phyloP scores from a whole-genome alignment of 37 sponge, comb jelly and placozoan genomes.

The Hexactinellida sp. region DNA sequence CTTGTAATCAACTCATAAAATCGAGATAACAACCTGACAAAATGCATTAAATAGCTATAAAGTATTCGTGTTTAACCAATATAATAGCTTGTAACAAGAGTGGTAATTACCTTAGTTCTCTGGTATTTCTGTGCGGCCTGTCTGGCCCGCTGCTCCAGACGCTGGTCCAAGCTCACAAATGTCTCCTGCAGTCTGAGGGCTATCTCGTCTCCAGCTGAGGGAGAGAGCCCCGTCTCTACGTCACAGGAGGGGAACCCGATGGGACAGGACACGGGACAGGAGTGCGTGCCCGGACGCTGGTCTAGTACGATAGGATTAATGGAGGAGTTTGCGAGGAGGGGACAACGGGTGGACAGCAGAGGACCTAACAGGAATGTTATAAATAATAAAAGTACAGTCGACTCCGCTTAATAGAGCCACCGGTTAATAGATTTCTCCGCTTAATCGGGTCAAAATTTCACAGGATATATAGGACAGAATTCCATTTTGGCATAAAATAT shows the following conservation, averaged over 20 bases:
- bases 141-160: background rate
- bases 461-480: too few relatives aligned
- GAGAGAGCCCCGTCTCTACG: background rate
- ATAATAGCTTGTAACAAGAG: background rate
- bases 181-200: background rate
- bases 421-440: too few relatives aligned
- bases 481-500: too few relatives aligned
- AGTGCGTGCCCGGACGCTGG: background rate
- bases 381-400: too few relatives aligned
- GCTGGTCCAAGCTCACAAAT: background rate
- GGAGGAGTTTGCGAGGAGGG: background rate
- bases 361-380: background rate
- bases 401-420: too few relatives aligned
- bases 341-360: background rate
- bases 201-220: background rate
- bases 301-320: background rate
- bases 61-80: too few relatives aligned
- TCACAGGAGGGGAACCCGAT: background rate
- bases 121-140: conserved; percentile 13
- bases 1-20: too few relatives aligned
- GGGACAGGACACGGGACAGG: background rate
- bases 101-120: background rate
- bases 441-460: too few relatives aligned
- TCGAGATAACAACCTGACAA: too few relatives aligned
- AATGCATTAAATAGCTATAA: too few relatives aligned